A percentile compares a stretch with the other conserved stretches of the same genome.
Evolutionary conservation across 2,888 invertebrate genomes (phyloP).

Genomic region (Diarsia dahlii): DNA sequence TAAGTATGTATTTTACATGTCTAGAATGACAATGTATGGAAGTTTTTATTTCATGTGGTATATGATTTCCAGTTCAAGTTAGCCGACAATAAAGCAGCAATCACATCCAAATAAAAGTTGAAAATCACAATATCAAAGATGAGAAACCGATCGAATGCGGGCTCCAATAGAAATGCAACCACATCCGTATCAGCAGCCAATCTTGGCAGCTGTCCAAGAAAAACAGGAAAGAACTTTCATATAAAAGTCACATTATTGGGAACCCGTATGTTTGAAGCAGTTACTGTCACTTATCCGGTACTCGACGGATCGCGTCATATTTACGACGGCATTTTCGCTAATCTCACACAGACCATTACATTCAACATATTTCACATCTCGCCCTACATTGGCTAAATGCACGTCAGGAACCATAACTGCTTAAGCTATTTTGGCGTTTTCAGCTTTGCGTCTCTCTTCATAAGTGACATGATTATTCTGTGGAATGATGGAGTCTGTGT

Average conservation of each 20-base stretch:
- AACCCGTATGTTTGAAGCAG: slow-evolving; percentile 38
- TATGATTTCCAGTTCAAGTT: background rate
- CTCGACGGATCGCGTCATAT: slow-evolving; percentile 47
- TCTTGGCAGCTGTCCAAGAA: slow-evolving; percentile 45
- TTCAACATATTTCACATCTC: slow-evolving; percentile 36
- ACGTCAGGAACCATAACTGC: slow-evolving; percentile 14
- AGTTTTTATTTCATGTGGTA: background rate
- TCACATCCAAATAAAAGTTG: background rate
- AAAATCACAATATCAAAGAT: background rate
- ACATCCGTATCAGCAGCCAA: slow-evolving; percentile 2
- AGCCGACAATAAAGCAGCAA: background rate
- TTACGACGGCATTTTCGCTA: slow-evolving; percentile 47
- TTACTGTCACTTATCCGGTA: slow-evolving; percentile 48
- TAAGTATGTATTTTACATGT: background rate
- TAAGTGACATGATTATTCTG: slow-evolving; percentile 2
- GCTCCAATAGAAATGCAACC: slow-evolving; percentile 6
- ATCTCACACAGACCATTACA: slow-evolving; percentile 38
- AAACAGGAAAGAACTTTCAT: slow-evolving; percentile 19
- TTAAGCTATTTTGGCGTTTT: background rate
- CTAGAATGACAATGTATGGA: background rate
- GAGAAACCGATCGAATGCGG: background rate
- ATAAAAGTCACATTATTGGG: slow-evolving; percentile 41
- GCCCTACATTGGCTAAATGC: slow-evolving; percentile 24
- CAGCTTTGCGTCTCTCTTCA: background rate
- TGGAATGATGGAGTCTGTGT: background rate